Base-by-base conservation (phyloP, 2,888 invertebrate genomes). In the Tethea ocularis region DNA sequence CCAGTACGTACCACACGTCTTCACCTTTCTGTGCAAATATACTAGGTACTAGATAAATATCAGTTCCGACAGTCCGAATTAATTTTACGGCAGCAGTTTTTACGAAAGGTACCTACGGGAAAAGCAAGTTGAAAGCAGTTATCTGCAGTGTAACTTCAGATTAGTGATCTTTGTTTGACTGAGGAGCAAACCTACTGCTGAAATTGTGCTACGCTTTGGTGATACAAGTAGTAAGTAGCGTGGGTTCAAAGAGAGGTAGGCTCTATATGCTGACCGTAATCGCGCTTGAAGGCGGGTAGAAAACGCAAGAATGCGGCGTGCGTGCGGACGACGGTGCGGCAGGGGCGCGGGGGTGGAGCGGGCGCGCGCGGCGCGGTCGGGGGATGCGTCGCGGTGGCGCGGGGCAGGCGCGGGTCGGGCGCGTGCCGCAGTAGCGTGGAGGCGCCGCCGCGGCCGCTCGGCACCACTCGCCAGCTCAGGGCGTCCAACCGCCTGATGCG, bases 371-470 rank as follows among this genome's bases (percentile, higher is more conserved):
- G 79, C 72, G 78, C 65, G 76, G 75, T 76, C 78, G 82, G 82
- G 83, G 87, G 85, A 85, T 84, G 83, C 81, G 82, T 82, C 78
- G 82, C 79, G 82, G 78, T 74, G 77, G 79, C 71, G 75, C 69
- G 76, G 76, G 69, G 75, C 75, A 72, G 74, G 77, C 71, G 79
- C 80, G 84, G 78, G 80, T 78, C 75, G 83, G 81, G 84, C 89
- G 89, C 91, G 90, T 89, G 86, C 91, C 91, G 91, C 91, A 91
- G 90, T 92, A 91, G 86, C 88, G 91, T 88, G 89, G 86, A 88
- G 87, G 89, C 87, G 87, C 88, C 89, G 88, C 80, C 87, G 88
- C 86, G 87, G 84, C 87, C 88, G 89, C 89, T 85, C 86, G 87
- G 80, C 80, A 78, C 74, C 70, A 71, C 63, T 74, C 78, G 80